phyloP scores from a whole-genome alignment of 2,888 invertebrate genomes.

The Himalopsyche japonica region DNA sequence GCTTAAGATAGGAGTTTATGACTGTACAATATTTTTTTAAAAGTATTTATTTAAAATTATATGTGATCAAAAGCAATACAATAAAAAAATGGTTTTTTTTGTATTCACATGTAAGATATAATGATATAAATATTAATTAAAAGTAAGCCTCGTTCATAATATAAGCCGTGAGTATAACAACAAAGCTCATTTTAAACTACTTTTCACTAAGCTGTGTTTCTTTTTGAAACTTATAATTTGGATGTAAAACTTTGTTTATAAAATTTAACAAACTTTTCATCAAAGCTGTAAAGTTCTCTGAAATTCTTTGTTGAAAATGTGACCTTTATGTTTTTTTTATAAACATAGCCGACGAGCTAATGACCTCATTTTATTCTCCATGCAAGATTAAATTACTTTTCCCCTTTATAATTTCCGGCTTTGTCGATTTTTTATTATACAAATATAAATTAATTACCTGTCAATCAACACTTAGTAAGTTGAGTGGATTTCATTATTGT shows the following conservation, averaged over 20 bases:
- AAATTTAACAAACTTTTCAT: neutral
- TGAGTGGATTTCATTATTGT: neutral
- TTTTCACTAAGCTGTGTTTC: neutral
- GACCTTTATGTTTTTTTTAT: neutral
- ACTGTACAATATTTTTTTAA: too few species aligned
- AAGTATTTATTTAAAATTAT: too few species aligned
- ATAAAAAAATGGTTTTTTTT: too few species aligned
- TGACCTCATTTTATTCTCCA: neutral
- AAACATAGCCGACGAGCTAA: neutral
- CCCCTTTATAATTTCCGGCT: neutral
- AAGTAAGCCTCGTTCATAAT: too few species aligned
- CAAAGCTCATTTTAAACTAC: neutral
- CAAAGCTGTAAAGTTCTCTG: neutral
- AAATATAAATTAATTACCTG: constrained; percentile 1
- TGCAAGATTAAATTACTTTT: neutral
- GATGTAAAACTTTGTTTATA: neutral
- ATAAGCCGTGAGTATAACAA: too few species aligned
- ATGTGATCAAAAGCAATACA: too few species aligned
- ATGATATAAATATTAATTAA: too few species aligned
- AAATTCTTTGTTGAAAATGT: neutral
- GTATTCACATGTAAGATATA: too few species aligned
- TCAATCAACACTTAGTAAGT: neutral
- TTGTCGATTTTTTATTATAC: neutral
- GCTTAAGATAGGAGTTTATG: too few species aligned
- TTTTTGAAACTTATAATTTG: neutral